Evolutionary conservation across 2,888 invertebrate genomes (phyloP).

Genomic region (Pammene fasciana): DNA sequence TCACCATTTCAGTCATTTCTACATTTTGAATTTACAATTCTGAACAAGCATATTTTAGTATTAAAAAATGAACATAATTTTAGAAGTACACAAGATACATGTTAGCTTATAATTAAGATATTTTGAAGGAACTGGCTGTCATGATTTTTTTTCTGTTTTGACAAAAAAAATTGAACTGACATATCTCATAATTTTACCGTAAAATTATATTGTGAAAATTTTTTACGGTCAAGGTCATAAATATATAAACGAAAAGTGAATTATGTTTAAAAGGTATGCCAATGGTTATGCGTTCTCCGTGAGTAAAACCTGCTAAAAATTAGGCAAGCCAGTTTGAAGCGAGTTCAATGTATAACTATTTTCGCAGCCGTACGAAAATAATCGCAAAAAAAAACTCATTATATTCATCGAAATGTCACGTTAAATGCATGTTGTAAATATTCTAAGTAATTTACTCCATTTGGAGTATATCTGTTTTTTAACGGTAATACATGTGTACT

Average conservation of each 20-base stretch:
- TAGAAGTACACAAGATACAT: slow-evolving; percentile 9
- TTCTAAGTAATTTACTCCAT: slow-evolving; percentile 33
- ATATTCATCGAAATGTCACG: background rate
- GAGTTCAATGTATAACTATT: background rate
- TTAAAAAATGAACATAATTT: slow-evolving; percentile 9
- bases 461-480: slow-evolving; percentile 25
- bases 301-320: background rate
- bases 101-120: background rate
- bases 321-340: background rate
- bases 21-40: slow-evolving; percentile 1
- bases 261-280: too few relatives aligned
- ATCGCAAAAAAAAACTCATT: background rate
- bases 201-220: too few relatives aligned
- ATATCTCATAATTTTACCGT: too few relatives aligned
- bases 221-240: too few relatives aligned
- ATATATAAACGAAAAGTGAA: too few relatives aligned
- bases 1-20: too few relatives aligned
- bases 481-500: slow-evolving; percentile 14
- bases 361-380: background rate
- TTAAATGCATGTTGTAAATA: slow-evolving; percentile 37
- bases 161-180: too few relatives aligned
- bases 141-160: background rate
- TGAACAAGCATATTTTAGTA: slow-evolving; percentile 22
- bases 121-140: slow-evolving; percentile 6
- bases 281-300: too few relatives aligned